Percentiles rank a stretch among this genome's conserved stretches.
phyloP scores from a whole-genome alignment of 1,140 invertebrate species.

The Pentalonia nigronervosa region DNA sequence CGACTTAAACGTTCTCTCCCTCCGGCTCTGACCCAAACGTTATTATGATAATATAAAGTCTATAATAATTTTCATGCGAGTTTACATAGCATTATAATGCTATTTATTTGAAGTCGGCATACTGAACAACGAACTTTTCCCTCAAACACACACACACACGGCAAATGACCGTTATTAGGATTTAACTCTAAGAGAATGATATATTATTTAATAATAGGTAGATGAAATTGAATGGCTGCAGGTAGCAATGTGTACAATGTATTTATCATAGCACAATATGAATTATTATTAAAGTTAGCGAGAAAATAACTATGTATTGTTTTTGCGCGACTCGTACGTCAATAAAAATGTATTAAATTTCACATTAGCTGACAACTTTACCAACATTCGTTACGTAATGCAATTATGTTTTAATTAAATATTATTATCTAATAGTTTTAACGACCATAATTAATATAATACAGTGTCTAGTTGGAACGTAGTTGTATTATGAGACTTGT shows the following conservation, averaged over 20 bases:
- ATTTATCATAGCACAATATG: neutral
- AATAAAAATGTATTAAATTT: slow-evolving; percentile 13
- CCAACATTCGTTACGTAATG: slow-evolving; percentile 6
- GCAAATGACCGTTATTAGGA: neutral
- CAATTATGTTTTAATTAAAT: slow-evolving; percentile 19
- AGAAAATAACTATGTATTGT: neutral
- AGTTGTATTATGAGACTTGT: slow-evolving; percentile 4
- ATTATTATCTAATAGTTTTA: neutral
- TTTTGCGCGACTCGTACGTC: neutral
- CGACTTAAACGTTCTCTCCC: slow-evolving; percentile 6
- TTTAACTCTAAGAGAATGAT: neutral
- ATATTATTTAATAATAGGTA: neutral
- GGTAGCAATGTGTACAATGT: neutral
- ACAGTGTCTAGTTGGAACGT: neutral
- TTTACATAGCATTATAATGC: neutral
- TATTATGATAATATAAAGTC: neutral
- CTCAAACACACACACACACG: neutral
- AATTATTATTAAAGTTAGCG: neutral
- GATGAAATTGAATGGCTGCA: neutral
- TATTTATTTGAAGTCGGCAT: neutral
- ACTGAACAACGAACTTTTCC: neutral
- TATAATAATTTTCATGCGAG: neutral
- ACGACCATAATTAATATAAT: neutral
- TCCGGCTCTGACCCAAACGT: neutral
- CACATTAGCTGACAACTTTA: neutral